Evolutionary conservation across 2,888 invertebrate genomes (phyloP).

Genomic region (Rhodophaea formosa): DNA sequence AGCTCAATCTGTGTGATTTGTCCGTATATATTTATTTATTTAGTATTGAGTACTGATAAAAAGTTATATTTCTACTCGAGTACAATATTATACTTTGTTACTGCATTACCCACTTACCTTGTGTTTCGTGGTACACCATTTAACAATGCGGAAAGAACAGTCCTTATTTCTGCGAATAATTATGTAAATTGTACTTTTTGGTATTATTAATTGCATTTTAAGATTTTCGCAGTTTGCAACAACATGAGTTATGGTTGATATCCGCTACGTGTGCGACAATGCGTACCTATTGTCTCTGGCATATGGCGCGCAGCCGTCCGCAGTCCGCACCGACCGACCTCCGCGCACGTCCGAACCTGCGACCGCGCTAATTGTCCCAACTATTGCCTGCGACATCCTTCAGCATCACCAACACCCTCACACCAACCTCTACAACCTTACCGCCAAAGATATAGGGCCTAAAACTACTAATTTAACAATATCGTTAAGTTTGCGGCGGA

Average conservation of each 20-base stretch:
- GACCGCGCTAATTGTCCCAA: conserved; percentile 24
- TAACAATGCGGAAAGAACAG: too few species aligned
- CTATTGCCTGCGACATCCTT: conserved; percentile 24
- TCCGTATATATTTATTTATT: too few species aligned
- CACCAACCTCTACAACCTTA: not conserved
- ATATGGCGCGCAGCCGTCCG: conserved; percentile 48
- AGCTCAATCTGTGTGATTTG: too few species aligned
- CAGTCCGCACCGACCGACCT: conserved; percentile 24
- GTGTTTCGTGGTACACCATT: too few species aligned
- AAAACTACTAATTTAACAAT: not conserved
- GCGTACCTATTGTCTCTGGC: conserved; percentile 20
- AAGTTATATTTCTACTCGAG: too few species aligned
- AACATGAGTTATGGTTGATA: not conserved
- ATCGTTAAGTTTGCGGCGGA: not conserved
- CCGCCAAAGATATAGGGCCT: not conserved
- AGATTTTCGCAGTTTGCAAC: not conserved
- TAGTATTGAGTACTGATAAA: too few species aligned
- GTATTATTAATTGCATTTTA: too few species aligned
- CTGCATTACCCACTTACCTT: too few species aligned
- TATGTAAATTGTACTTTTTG: too few species aligned
- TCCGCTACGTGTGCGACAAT: conserved; percentile 12
- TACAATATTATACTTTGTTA: too few species aligned
- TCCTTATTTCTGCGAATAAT: too few species aligned
- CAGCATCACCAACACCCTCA: conserved; percentile 19
- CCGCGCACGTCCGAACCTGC: conserved; percentile 40